Evolutionary conservation across 1,140 invertebrate genomes (phyloP).

Genomic region (Thalassaphorura encarpata): DNA sequence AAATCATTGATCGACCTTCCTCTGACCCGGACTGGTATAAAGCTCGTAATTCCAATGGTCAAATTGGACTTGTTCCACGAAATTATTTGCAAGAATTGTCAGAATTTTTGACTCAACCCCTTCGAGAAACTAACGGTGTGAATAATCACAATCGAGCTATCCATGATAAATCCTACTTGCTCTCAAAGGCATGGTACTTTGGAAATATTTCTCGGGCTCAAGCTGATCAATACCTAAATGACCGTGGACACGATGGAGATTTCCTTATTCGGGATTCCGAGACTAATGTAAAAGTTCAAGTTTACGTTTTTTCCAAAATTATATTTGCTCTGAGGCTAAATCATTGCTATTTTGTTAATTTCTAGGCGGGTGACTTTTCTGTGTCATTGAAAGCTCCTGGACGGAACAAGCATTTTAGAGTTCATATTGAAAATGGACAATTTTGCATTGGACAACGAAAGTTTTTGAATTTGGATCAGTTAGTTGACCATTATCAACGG

Average conservation of each 20-base stretch:
- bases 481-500: constrained; percentile 96
- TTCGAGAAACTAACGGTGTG: constrained; percentile 43
- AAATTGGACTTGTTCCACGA: constrained; percentile 74
- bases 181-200: constrained; percentile 90
- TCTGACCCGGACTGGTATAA: constrained; percentile 98
- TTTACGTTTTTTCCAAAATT: background rate
- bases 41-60: constrained; percentile 82
- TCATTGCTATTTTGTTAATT: background rate
- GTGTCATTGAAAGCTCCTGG: constrained; percentile 95
- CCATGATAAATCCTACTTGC: constrained; percentile 54
- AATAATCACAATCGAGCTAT: constrained; percentile 19
- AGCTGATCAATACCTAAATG: constrained; percentile 87
- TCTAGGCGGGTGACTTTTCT: constrained; percentile 92
- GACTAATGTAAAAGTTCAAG: constrained; percentile 74
- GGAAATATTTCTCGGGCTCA: constrained; percentile 87
- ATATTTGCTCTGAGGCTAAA: background rate
- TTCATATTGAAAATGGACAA: constrained; percentile 85
- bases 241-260: constrained; percentile 91
- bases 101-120: constrained; percentile 74
- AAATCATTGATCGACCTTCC: constrained; percentile 86
- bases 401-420: constrained; percentile 97
- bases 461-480: constrained; percentile 88
- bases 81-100: constrained; percentile 74
- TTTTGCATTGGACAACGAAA: constrained; percentile 97
- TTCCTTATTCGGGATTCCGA: constrained; percentile 97